Conservation (phyloP, 2,888 invertebrate species). For the Orthosia cruda region DNA sequence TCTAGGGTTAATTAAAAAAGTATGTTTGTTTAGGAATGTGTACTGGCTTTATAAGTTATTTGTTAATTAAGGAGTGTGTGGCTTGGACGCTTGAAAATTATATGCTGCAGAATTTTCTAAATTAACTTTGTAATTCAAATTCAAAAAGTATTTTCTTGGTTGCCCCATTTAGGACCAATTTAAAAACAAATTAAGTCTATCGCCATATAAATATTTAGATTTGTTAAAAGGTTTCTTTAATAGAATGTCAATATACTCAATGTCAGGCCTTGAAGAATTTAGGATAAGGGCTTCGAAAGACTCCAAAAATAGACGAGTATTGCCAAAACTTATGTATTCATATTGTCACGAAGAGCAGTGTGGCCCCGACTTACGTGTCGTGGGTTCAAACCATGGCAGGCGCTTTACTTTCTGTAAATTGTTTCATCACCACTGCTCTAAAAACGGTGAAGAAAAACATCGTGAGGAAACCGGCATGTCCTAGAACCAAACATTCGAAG, state of each 20-base stretch:
- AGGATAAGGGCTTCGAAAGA: not conserved
- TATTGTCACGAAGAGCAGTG: too few relatives aligned
- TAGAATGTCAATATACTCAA: not conserved
- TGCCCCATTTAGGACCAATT: not conserved
- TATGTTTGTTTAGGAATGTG: conserved; percentile 17
- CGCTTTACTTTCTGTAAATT: too few relatives aligned
- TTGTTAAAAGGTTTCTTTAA: not conserved
- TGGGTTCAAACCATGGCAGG: too few relatives aligned
- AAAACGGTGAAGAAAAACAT: too few relatives aligned
- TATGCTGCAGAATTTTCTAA: conserved; percentile 23
- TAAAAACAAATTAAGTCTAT: not conserved
- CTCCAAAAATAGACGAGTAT: too few relatives aligned
- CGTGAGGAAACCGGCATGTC: too few relatives aligned
- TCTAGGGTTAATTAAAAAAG: conserved; percentile 38
- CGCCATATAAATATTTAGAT: not conserved
- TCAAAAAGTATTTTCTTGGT: not conserved
- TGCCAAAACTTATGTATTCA: too few relatives aligned
- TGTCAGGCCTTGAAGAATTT: not conserved
- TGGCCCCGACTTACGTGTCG: too few relatives aligned
- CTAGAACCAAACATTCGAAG: too few relatives aligned
- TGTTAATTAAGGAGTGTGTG: conserved; percentile 44
- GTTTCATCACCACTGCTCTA: too few relatives aligned
- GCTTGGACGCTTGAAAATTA: conserved; percentile 32
- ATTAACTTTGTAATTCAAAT: conserved; percentile 38
- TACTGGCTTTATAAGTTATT: conserved; percentile 39